phyloP scores from a whole-genome alignment of 2,113 vertebrate species.

The Onychostruthus taczanowskii region DNA sequence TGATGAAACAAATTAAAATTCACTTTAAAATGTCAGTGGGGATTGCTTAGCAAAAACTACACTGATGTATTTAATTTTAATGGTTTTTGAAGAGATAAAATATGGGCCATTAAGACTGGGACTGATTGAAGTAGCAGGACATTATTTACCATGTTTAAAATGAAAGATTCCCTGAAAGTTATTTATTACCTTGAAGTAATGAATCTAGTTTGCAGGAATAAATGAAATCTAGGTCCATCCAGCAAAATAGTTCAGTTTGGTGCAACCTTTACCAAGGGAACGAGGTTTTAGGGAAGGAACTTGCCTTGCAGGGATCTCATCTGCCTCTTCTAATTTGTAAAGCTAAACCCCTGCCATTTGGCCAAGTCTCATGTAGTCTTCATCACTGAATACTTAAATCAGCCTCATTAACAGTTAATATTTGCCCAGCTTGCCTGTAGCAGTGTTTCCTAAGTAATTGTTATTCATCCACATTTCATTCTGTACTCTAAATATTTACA shows the following conservation, averaged over 20 bases:
- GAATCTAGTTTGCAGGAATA: neutral
- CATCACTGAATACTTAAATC: neutral
- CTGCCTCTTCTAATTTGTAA: slow-evolving; percentile 28
- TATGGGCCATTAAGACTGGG: neutral
- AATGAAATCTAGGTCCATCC: neutral
- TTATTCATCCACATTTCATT: neutral
- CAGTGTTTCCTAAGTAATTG: neutral
- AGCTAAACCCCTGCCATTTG: slow-evolving; percentile 11
- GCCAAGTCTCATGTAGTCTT: neutral
- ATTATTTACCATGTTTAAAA: slow-evolving; percentile 11
- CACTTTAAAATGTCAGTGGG: neutral
- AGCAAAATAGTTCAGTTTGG: neutral
- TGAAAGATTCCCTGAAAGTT: slow-evolving; percentile 2
- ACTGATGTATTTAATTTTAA: neutral
- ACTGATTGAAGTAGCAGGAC: neutral
- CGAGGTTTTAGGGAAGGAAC: neutral
- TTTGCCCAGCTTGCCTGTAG: slow-evolving; percentile 2
- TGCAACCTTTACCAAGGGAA: neutral
- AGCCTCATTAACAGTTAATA: neutral
- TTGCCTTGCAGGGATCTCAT: slow-evolving; percentile 7
- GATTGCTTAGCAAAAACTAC: slow-evolving; percentile 3
- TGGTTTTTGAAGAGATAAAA: slow-evolving; percentile 9
- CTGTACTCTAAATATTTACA: slow-evolving; percentile 19
- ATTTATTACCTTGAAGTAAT: slow-evolving; percentile 14
- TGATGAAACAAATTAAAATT: neutral